phyloP scores from a whole-genome alignment of 2,888 invertebrate species.

The Fissipunctia ypsillon region DNA sequence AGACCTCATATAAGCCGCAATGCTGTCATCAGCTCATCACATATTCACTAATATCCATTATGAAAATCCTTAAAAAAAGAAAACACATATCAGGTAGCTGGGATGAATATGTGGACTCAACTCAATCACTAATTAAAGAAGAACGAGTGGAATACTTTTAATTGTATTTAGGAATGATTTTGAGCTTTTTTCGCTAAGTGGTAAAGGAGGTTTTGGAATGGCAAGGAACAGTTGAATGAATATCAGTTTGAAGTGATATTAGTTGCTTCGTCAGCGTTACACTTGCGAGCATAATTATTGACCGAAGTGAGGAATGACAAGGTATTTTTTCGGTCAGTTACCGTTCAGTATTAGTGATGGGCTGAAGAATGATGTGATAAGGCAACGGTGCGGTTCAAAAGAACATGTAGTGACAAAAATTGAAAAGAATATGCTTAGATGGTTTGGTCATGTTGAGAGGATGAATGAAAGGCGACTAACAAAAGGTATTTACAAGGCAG shows the following conservation, averaged over 20 bases:
- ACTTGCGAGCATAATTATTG: constrained; percentile 40
- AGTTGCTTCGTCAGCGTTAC: constrained; percentile 67
- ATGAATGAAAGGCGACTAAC: no score
- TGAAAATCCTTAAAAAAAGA: constrained; percentile 64
- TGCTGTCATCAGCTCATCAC: constrained; percentile 60
- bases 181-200: not conserved
- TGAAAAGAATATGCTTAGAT: no score
- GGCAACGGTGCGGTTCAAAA: no score
- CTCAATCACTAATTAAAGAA: constrained; percentile 77
- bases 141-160: constrained; percentile 11
- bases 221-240: constrained; percentile 15
- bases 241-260: constrained; percentile 48
- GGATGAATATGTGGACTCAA: constrained; percentile 72
- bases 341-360: no score
- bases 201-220: constrained; percentile 15
- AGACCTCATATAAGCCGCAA: constrained; percentile 5
- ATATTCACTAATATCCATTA: constrained; percentile 69
- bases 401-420: no score
- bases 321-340: not conserved
- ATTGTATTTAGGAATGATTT: not conserved
- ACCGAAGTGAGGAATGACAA: not conserved
- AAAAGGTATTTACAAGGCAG: no score
- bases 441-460: no score
- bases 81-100: constrained; percentile 75
- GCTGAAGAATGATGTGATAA: no score